Evolutionary conservation across 2,797 vertebrate species (phyloP), one percentile per base, ranked within the genome.

Genomic region (Rhabdophis nuchalis): DNA sequence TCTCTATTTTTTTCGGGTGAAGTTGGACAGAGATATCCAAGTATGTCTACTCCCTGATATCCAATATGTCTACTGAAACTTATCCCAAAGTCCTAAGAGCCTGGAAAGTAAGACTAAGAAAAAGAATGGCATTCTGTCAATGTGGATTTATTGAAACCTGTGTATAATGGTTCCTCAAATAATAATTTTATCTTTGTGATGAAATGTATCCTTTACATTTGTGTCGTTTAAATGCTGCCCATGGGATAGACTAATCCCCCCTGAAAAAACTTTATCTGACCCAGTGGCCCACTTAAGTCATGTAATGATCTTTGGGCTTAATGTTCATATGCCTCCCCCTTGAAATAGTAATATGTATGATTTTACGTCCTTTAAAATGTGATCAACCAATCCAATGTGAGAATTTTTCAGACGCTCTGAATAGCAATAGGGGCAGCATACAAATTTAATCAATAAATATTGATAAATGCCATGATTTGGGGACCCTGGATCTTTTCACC

Each of bases 11-110:
- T 82, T 88, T 86, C 86, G 36, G 27, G 57, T 87, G 54, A 5
- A 86, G 25, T 6, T 0, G 0, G 16, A 10, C 41, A 13, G 41
- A 54, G 13, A n/a, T n/a, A n/a, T n/a, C n/a, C n/a, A n/a, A n/a
- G n/a, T n/a, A n/a, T n/a, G n/a, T n/a, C n/a, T n/a, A n/a, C n/a
- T 57, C 29, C 52, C 1, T 2, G 41, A 86, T 50, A 2, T 72
- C 36, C 13, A 18, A 89, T 36, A 1, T 87, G 36, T 14, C 25
- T 90, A 16, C 10, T 87, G 25, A 60, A 90, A 90, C 23, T 82
- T 46, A 82, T 46, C 36, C 20, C 36, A 46, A 46, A 82, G 36
- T 82, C 10, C 36, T 46, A 82, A 82, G 72, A 82, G 36, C 10
- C 36, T 46, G 10, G 36, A 46, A 46, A 60, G 36, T 46, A 46